Base-by-base conservation (phyloP, 2,888 invertebrate species). In the Panopea generosa region DNA sequence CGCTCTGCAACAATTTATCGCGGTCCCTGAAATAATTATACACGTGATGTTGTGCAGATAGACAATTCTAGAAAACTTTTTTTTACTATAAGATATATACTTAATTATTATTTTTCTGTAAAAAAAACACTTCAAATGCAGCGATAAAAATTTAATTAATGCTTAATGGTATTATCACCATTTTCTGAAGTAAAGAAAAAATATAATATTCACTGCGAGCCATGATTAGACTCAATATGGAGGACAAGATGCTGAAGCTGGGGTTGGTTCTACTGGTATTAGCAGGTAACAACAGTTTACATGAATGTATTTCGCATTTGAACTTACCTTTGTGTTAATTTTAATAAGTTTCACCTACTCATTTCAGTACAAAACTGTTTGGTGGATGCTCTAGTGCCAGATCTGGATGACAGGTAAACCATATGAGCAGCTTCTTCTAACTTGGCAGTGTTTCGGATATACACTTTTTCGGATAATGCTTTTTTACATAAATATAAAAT, bases 321-420 rank as follows among this genome's bases (percentile, higher is more conserved):
- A 45, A 7, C 27, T 66, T 55, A 55, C 67, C 63, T 66, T 33
- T 38, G 82, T 82, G 14, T 76, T 85, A 86, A 71, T 68, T 66
- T 9, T 18, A 24, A 24, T 52, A 22, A n/a, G 20, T 24, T 24
- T 20, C 3, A 22, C 4, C 24, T 20, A 11, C 29, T 14, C 18
- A 6, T 56, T 56, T 56, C 56, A 56, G 56, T 14, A 6, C 3
- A 6, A 33, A n/a, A 4, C 6, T 24, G 3, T 2, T 16, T 56
- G 22, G 18, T n/a, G 4, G 27, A n/a, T 11, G 56, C 29, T 2
- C 11, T 4, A n/a, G 43, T 40, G 4, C 60, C 60, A 45, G 60
- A 60, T 20, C 43, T 60, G 14, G 47, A 45, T n/a, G 47, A 45
- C 2, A 22, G 43, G 47, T 60, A 24, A 27, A 26, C n/a, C 24